Conservation (phyloP, 2,797 vertebrate genomes). For the Chaenodraco wilsoni region DNA sequence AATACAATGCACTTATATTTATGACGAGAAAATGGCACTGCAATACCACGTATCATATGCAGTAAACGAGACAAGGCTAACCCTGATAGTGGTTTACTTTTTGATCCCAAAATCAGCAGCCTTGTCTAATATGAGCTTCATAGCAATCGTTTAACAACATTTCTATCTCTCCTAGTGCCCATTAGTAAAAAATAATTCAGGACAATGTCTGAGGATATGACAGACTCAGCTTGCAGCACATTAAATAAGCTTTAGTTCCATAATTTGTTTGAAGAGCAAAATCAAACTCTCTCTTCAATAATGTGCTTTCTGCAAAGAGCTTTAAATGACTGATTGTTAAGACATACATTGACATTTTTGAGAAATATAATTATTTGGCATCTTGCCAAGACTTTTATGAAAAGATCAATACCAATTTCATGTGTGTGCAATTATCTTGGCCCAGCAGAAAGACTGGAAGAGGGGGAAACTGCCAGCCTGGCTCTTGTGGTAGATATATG, state of each 20-base stretch:
- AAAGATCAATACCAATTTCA: constrained; percentile 10
- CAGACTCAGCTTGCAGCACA: neutral
- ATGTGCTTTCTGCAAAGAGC: constrained; percentile 5
- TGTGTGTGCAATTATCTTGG: neutral
- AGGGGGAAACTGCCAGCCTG: neutral
- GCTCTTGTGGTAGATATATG: neutral
- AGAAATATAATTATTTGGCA: constrained; percentile 1
- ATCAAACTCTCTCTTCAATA: constrained; percentile 1
- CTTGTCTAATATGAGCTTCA: neutral
- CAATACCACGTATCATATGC: neutral
- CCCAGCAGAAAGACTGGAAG: neutral
- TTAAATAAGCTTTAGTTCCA: neutral
- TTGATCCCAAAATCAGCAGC: neutral
- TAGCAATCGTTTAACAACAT: neutral
- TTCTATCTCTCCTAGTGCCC: neutral
- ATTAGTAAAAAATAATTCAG: neutral
- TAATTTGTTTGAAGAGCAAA: constrained; percentile 13
- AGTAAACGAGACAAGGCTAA: neutral
- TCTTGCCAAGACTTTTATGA: constrained; percentile 7
- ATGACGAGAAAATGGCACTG: constrained; percentile 1
- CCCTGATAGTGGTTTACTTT: neutral
- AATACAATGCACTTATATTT: constrained; percentile 14
- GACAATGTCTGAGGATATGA: neutral
- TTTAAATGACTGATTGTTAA: constrained; percentile 11
- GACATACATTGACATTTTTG: constrained; percentile 10